Percentiles rank a stretch among this genome's conserved stretches.
Conservation (phyloP, 2,113 vertebrate species). For the Eulemur macaco region DNA sequence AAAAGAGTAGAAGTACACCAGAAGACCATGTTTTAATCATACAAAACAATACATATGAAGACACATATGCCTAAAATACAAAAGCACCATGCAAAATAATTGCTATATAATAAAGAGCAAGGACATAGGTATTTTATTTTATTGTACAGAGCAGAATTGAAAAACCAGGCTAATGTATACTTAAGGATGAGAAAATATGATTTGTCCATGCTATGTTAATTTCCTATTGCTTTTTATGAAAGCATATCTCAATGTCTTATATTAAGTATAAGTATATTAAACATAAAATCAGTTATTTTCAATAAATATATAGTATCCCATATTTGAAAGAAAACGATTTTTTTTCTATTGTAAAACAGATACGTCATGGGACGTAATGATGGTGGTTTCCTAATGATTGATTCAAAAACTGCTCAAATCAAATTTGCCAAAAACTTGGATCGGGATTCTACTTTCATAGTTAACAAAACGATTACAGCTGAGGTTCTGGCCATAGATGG, state of each 20-base stretch:
- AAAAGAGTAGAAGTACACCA: background rate
- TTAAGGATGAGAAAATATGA: slow-evolving; percentile 13
- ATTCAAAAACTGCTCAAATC: slow-evolving; percentile 88
- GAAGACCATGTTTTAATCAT: background rate
- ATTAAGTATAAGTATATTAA: background rate
- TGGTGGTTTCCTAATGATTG: slow-evolving; percentile 87
- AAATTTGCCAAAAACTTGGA: slow-evolving; percentile 85
- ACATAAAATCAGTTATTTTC: background rate
- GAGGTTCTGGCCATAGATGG: slow-evolving; percentile 88
- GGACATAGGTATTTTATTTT: background rate
- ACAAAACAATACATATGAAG: background rate
- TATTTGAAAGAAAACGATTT: slow-evolving; percentile 1
- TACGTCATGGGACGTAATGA: slow-evolving; percentile 88
- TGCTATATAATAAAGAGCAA: background rate
- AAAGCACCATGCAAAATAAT: background rate
- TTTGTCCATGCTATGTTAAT: background rate
- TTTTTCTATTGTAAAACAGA: slow-evolving; percentile 78
- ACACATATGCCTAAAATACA: background rate
- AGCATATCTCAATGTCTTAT: background rate
- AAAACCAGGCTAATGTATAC: background rate
- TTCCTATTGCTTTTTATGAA: slow-evolving; percentile 22
- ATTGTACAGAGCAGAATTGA: background rate
- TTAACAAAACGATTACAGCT: slow-evolving; percentile 86
- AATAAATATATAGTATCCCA: background rate
- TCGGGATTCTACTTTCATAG: slow-evolving; percentile 84